Evolutionary conservation across 2,888 invertebrate genomes (phyloP).

Genomic region (Pinctada fucata): DNA sequence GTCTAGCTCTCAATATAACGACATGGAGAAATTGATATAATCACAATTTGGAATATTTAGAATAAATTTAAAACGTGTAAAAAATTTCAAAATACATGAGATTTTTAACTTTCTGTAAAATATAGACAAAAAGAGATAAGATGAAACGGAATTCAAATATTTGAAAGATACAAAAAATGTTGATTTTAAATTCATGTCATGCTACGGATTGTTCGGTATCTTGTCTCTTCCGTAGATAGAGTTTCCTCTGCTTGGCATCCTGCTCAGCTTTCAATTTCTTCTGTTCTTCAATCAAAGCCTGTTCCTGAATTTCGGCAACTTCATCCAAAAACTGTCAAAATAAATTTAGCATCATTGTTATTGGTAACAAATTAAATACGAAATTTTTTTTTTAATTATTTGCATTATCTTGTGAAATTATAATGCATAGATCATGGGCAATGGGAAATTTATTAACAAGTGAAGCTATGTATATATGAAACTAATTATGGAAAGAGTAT

Average conservation of each 20-base stretch:
- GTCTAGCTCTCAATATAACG: no score
- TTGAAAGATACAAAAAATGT: no score
- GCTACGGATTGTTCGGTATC: conserved; percentile 48
- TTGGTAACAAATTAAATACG: no score
- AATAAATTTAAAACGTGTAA: no score
- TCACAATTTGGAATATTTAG: no score
- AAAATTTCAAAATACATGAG: no score
- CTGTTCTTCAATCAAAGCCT: conserved; percentile 68
- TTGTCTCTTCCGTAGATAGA: conserved; percentile 46
- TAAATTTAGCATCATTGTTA: neutral
- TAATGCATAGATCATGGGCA: neutral
- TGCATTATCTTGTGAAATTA: neutral
- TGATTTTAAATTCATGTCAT: neutral
- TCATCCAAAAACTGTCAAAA: conserved; percentile 70
- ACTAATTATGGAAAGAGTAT: neutral
- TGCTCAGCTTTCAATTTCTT: conserved; percentile 66
- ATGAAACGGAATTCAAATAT: no score
- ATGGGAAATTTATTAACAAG: neutral
- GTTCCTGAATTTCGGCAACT: conserved; percentile 70
- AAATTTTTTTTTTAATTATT: neutral
- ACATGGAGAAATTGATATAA: no score
- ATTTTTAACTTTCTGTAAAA: no score
- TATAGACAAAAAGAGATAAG: no score
- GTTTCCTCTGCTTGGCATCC: conserved; percentile 64
- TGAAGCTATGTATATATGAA: neutral